Conservation (phyloP, 2,888 invertebrate species). For the Drosophila lacicola region DNA sequence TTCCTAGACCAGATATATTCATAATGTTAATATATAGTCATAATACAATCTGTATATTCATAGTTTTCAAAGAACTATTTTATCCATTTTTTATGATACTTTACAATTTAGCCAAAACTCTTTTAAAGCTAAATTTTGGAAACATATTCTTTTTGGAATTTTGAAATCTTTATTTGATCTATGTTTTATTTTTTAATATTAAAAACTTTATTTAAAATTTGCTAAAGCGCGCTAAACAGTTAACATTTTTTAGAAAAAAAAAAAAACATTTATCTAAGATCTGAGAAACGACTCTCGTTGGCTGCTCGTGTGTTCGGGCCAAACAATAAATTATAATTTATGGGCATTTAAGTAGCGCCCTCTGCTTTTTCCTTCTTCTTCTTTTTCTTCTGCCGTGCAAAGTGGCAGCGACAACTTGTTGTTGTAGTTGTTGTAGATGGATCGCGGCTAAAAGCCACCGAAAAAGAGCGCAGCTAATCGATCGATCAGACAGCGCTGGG, state of each 20-base stretch:
- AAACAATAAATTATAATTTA: slow-evolving; percentile 80
- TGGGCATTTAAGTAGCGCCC: slow-evolving; percentile 75
- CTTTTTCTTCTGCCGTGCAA: slow-evolving; percentile 20
- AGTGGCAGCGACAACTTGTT: slow-evolving; percentile 41
- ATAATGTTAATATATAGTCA: too few relatives aligned
- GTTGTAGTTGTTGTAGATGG: slow-evolving; percentile 29
- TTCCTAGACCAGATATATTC: too few relatives aligned
- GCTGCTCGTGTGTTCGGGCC: slow-evolving; percentile 11
- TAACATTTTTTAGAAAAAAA: neutral
- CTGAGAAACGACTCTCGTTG: slow-evolving; percentile 36
- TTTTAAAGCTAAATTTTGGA: too few relatives aligned
- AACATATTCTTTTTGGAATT: too few relatives aligned
- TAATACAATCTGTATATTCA: too few relatives aligned
- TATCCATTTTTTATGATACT: too few relatives aligned
- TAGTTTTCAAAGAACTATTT: too few relatives aligned
- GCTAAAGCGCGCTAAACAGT: neutral
- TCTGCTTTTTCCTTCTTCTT: slow-evolving; percentile 26
- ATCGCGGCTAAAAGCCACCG: slow-evolving; percentile 67
- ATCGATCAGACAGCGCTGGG: slow-evolving; percentile 59
- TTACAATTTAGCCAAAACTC: too few relatives aligned
- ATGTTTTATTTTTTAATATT: too few relatives aligned
- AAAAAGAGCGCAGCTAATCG: slow-evolving; percentile 66
- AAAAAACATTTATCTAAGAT: slow-evolving; percentile 1
- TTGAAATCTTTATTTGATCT: too few relatives aligned
- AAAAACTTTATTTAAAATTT: slow-evolving; percentile 3